Conservation (phyloP, 2,797 vertebrate species). For the Ctenopoma multispine region DNA sequence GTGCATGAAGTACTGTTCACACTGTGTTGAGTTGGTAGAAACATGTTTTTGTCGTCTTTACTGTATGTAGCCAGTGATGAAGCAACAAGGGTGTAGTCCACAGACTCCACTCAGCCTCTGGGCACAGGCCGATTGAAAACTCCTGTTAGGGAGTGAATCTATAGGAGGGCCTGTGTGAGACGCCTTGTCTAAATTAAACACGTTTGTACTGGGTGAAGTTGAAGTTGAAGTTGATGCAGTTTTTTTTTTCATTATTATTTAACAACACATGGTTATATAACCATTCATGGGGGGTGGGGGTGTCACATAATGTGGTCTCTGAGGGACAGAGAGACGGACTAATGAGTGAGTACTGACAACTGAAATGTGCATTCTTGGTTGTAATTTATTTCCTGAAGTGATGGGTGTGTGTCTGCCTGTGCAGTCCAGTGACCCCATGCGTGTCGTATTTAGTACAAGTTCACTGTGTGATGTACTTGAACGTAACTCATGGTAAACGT, state of each 20-base stretch:
- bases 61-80: constrained; percentile 38
- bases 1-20: background rate
- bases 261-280: constrained; percentile 45
- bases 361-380: constrained; percentile 19
- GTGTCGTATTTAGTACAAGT: constrained; percentile 14
- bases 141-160: constrained; percentile 43
- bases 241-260: constrained; percentile 14
- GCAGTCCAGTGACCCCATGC: constrained; percentile 9
- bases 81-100: constrained; percentile 59
- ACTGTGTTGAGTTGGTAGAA: background rate
- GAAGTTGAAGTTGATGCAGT: constrained; percentile 43
- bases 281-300: constrained; percentile 4
- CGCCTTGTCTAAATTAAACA: constrained; percentile 60
- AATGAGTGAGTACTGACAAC: constrained; percentile 7
- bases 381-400: background rate
- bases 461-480: constrained; percentile 8
- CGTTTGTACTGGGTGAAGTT: constrained; percentile 60
- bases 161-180: constrained; percentile 42
- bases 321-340: constrained; percentile 3
- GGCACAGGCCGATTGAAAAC: constrained; percentile 50
- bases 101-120: constrained; percentile 33
- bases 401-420: background rate
- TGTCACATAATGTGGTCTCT: constrained; percentile 26
- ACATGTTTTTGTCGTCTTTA: constrained; percentile 27
- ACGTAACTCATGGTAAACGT: constrained; percentile 18